A percentile compares a stretch with the other conserved stretches of the same genome.
phyloP scores from a whole-genome alignment of 2,888 invertebrate species.

The Eucera pruinosa region DNA sequence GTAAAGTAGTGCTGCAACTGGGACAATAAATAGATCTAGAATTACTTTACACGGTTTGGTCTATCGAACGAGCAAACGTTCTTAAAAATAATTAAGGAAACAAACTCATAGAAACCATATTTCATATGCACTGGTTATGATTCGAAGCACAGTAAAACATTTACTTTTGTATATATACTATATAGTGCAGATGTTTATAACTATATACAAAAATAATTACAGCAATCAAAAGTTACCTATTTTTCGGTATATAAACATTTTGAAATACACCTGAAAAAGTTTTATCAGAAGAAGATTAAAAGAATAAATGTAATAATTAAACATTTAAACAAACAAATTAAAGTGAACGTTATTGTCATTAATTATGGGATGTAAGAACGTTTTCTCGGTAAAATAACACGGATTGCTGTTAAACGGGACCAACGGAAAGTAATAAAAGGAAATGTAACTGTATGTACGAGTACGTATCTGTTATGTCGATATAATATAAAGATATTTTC shows the following conservation, averaged over 20 bases:
- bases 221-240: not conserved
- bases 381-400: constrained; percentile 43
- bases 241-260: not conserved
- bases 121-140: constrained; percentile 43
- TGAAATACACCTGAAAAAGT: not conserved
- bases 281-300: not conserved
- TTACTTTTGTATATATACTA: not conserved
- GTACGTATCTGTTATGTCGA: constrained; percentile 31
- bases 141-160: constrained; percentile 15
- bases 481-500: constrained; percentile 3
- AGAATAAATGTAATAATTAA: not conserved
- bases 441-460: constrained; percentile 38
- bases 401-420: constrained; percentile 58
- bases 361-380: constrained; percentile 34
- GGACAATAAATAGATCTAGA: constrained; percentile 77
- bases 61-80: constrained; percentile 51
- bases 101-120: not conserved
- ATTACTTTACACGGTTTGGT: constrained; percentile 58
- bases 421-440: constrained; percentile 48
- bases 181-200: not conserved
- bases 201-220: not conserved
- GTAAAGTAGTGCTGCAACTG: constrained; percentile 74
- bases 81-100: constrained; percentile 22
- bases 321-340: not conserved
- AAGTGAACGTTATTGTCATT: not conserved